Percentiles rank a stretch among this genome's conserved stretches.
Evolutionary conservation across 2,113 vertebrate species (phyloP).

Genomic region (Deroptyus accipitrinus): DNA sequence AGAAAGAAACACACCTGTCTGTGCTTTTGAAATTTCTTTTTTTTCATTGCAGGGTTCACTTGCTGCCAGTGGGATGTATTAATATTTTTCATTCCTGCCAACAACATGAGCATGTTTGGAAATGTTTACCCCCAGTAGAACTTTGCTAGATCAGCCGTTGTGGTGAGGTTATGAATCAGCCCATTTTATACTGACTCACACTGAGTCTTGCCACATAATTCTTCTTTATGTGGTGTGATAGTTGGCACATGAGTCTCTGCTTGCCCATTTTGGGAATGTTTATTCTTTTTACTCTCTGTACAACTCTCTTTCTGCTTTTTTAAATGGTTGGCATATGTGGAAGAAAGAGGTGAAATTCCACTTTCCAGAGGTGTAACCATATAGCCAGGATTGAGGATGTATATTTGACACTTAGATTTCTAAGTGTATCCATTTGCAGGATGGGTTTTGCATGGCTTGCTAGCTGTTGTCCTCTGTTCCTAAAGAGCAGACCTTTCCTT

Average conservation of each 20-base stretch:
- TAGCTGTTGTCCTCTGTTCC: not conserved
- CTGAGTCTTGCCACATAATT: slow-evolving; percentile 20
- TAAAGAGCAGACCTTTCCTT: not conserved
- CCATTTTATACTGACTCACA: slow-evolving; percentile 5
- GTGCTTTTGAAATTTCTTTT: not conserved
- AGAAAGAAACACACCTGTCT: not conserved
- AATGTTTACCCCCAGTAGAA: slow-evolving; percentile 9
- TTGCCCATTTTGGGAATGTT: not conserved
- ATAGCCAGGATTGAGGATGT: not conserved
- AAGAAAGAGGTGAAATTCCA: slow-evolving; percentile 3
- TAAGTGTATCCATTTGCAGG: not conserved
- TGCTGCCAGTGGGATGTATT: not conserved
- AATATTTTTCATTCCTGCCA: slow-evolving; percentile 14
- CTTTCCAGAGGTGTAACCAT: not conserved
- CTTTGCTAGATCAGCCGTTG: not conserved
- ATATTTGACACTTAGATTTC: not conserved
- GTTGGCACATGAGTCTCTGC: not conserved
- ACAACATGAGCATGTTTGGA: not conserved
- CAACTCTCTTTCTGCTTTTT: not conserved
- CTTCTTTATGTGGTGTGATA: slow-evolving; percentile 49
- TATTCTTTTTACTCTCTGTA: not conserved
- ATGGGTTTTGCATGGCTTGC: not conserved
- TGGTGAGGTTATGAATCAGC: slow-evolving; percentile 20
- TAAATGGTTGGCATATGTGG: slow-evolving; percentile 3
- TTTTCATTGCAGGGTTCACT: not conserved